Percentiles rank a stretch among this genome's conserved stretches.
These are phyloP conservation scores for Patiria miniata DNA, from an alignment of 35 echinoderm and acorn worm species.

Conservation along the genomic window DNA sequence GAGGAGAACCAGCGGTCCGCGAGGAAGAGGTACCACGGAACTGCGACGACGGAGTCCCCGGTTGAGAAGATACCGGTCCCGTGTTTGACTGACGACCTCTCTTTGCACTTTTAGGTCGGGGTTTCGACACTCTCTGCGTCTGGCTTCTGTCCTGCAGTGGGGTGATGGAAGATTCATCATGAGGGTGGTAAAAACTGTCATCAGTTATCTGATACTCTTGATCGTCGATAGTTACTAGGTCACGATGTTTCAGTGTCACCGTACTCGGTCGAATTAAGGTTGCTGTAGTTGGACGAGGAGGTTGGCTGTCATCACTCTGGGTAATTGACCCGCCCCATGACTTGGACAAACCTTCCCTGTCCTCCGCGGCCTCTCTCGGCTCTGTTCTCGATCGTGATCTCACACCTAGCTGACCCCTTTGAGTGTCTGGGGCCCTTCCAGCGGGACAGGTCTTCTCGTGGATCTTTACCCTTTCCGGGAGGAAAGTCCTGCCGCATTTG, in stretches of 20 bases:
- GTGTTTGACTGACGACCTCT: background rate
- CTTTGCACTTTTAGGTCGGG: slow-evolving; percentile 24
- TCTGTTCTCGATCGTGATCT: background rate
- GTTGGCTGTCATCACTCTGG: background rate
- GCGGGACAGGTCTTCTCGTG: slow-evolving; percentile 70
- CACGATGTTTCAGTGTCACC: slow-evolving; percentile 60
- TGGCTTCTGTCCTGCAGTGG: background rate
- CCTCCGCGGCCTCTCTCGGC: background rate
- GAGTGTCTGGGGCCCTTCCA: background rate
- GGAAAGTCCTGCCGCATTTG: slow-evolving; percentile 90
- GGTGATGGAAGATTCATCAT: too few species aligned
- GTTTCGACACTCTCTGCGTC: background rate
- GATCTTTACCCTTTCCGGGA: slow-evolving; percentile 79
- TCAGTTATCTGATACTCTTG: background rate
- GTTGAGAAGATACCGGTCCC: background rate
- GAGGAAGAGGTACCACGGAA: background rate
- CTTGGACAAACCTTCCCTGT: background rate
- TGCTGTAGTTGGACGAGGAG: slow-evolving; percentile 62
- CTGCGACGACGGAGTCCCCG: background rate
- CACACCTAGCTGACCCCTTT: background rate
- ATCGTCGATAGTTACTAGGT: slow-evolving; percentile 60
- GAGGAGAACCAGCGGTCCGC: background rate
- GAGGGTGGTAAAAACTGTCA: too few species aligned
- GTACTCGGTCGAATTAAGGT: slow-evolving; percentile 81
- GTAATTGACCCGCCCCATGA: slow-evolving; percentile 52